Evolutionary conservation across 2,888 invertebrate species (phyloP).

Genomic region (Heliconius hortense): DNA sequence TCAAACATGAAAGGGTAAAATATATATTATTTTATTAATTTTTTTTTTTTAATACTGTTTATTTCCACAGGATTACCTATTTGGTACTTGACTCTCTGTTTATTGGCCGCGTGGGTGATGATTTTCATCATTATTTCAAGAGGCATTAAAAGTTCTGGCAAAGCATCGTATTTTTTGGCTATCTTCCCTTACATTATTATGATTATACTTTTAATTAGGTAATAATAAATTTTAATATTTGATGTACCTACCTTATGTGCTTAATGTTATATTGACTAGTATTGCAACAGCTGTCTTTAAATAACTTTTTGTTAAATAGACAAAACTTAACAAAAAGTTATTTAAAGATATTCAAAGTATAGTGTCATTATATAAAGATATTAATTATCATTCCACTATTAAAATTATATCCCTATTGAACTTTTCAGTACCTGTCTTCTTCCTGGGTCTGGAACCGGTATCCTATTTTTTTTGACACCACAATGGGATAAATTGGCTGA

Average conservation of each 20-base stretch:
- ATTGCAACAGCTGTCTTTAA: too few species aligned
- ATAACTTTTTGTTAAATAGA: too few species aligned
- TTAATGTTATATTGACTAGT: too few species aligned
- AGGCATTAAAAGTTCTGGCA: slow-evolving; percentile 90
- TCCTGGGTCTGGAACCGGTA: slow-evolving; percentile 85
- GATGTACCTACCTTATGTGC: too few species aligned
- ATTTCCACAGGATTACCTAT: slow-evolving; percentile 79
- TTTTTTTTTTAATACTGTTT: not conserved
- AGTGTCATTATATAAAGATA: too few species aligned
- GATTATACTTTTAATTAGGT: slow-evolving; percentile 86
- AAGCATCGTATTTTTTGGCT: slow-evolving; percentile 94
- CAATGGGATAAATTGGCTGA: slow-evolving; percentile 88
- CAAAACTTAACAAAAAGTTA: too few species aligned
- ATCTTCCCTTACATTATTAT: slow-evolving; percentile 92
- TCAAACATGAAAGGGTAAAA: too few species aligned
- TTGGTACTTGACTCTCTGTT: slow-evolving; percentile 86
- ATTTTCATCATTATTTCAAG: slow-evolving; percentile 86
- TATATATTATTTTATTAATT: too few species aligned
- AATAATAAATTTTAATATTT: slow-evolving; percentile 31
- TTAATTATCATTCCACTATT: not conserved
- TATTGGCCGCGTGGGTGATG: slow-evolving; percentile 85
- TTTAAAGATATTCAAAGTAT: too few species aligned
- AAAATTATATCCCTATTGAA: not conserved
- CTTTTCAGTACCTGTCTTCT: slow-evolving; percentile 79
- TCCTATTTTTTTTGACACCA: slow-evolving; percentile 89